Conservation (phyloP, 1,140 invertebrate genomes). For the Scaptodrosophila lebanonensis region DNA sequence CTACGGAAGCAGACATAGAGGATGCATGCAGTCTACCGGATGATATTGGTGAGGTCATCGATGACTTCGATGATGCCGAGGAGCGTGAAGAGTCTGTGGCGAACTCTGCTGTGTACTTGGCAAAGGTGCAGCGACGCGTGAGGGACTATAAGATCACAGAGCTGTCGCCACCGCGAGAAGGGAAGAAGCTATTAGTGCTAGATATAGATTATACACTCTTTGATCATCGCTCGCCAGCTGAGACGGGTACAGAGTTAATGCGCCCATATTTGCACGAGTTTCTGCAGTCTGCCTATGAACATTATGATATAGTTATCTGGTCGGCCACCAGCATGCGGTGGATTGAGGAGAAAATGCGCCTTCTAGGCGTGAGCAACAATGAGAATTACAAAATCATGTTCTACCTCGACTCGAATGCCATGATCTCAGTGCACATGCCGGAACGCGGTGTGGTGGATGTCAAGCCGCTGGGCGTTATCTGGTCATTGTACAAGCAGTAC, state of each 20-base stretch:
- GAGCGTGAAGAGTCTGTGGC: slow-evolving; percentile 85
- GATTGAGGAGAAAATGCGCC: slow-evolving; percentile 98
- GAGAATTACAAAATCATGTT: slow-evolving; percentile 95
- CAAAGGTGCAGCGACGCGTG: slow-evolving; percentile 90
- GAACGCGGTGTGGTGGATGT: slow-evolving; percentile 83
- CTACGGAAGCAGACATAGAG: slow-evolving; percentile 92
- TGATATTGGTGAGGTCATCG: slow-evolving; percentile 89
- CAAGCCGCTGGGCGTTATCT: slow-evolving; percentile 97
- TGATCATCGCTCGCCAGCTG: slow-evolving; percentile 94
- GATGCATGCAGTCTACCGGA: slow-evolving; percentile 87
- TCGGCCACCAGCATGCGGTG: slow-evolving; percentile 98
- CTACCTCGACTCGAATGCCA: slow-evolving; percentile 92
- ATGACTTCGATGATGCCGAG: slow-evolving; percentile 92
- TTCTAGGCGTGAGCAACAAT: slow-evolving; percentile 90
- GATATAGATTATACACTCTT: slow-evolving; percentile 99
- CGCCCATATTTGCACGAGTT: slow-evolving; percentile 97
- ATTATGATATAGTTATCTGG: slow-evolving; percentile 94
- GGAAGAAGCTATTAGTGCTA: slow-evolving; percentile 94
- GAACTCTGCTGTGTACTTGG: slow-evolving; percentile 80
- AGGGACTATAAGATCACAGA: slow-evolving; percentile 90
- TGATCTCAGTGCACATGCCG: slow-evolving; percentile 93
- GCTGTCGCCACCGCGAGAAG: slow-evolving; percentile 87
- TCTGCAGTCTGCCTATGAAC: slow-evolving; percentile 91
- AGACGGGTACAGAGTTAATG: slow-evolving; percentile 94
- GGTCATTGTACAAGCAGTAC: slow-evolving; percentile 95